A percentile compares a stretch with the other conserved stretches of the same genome.
Evolutionary conservation across 2,113 vertebrate genomes (phyloP).

Genomic region (Gobiocypris rarus): DNA sequence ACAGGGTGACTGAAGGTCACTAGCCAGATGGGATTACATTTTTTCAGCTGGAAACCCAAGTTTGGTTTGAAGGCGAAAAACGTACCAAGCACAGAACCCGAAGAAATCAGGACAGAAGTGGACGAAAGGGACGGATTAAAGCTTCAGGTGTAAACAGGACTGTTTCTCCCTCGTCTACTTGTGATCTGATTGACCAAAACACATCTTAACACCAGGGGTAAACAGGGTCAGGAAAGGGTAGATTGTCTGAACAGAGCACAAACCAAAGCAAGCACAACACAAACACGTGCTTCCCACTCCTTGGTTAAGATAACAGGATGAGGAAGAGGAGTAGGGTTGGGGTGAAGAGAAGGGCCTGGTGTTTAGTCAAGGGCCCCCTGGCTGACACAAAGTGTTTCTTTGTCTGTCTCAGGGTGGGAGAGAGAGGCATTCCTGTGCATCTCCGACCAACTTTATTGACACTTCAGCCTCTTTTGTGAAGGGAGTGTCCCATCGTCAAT

Average conservation of each 20-base stretch:
- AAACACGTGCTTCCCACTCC: not conserved
- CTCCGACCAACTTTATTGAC: slow-evolving; percentile 91
- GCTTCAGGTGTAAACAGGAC: no score
- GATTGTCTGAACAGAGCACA: no score
- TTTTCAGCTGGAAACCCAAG: no score
- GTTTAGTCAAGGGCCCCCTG: slow-evolving; percentile 81
- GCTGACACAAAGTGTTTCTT: slow-evolving; percentile 86
- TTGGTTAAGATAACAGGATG: slow-evolving; percentile 5
- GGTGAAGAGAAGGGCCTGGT: slow-evolving; percentile 64
- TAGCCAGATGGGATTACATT: no score
- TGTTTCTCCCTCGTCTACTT: no score
- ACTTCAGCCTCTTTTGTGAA: slow-evolving; percentile 90
- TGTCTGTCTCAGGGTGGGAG: slow-evolving; percentile 83
- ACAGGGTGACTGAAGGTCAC: not conserved
- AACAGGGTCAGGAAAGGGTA: no score
- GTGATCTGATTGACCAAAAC: no score
- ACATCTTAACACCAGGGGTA: no score
- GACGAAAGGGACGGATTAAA: no score
- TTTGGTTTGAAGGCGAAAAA: no score
- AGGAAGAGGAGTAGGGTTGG: slow-evolving; percentile 64
- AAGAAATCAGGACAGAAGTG: no score
- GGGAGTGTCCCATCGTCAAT: slow-evolving; percentile 90
- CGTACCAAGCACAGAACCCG: no score
- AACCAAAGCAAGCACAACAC: not conserved
- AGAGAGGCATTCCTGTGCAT: slow-evolving; percentile 93